Evolutionary conservation across 2,113 vertebrate species (phyloP), one percentile per base, ranked within the genome.

Genomic region (Myiopsitta monachus): DNA sequence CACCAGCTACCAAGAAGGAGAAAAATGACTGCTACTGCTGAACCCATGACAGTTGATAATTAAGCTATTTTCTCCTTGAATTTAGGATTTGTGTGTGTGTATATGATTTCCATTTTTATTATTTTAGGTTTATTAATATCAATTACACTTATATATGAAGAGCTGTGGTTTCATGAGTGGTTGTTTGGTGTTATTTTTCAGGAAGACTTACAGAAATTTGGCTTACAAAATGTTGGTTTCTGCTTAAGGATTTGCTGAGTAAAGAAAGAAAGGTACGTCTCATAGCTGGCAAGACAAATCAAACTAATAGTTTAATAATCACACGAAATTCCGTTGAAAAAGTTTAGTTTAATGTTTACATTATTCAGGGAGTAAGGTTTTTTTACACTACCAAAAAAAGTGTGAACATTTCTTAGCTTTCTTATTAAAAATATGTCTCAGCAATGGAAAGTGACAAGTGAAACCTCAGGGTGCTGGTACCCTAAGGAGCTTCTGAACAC

Each of bases 141-240:
- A 49, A 5, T 57, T 86, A 33, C 17, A 46, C 6, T 41, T 62
- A 18, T 11, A 14, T 14, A 44, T 18, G 16, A 68, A 86, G 15
- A 89, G 0, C 18, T 64, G 3, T 3, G 4, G 6, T 73, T 77
- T 83, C 55, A 23, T 27, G 33, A 36, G 7, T 43, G n/a, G 6
- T 59, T 64, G 2, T 52, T 68, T 41, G 12, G 3, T 13, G 0
- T 0, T 11, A 38, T 47, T 43, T 47, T 18, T 3, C 3, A 7
- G 6, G 21, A 74, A 61, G 9, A 2, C 24, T 74, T 63, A 57
- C 3, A 72, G 27, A 87, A 89, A 84, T 46, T 31, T 64, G 6
- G 4, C 30, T 83, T 61, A 73, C 11, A 82, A 67, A 87, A 59
- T 43, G 1, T 22, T 81, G 52, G 4, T 18, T 68, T 83, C 27